Base-by-base conservation (phyloP, 2,888 invertebrate species). In the Aspidapion aeneum region DNA sequence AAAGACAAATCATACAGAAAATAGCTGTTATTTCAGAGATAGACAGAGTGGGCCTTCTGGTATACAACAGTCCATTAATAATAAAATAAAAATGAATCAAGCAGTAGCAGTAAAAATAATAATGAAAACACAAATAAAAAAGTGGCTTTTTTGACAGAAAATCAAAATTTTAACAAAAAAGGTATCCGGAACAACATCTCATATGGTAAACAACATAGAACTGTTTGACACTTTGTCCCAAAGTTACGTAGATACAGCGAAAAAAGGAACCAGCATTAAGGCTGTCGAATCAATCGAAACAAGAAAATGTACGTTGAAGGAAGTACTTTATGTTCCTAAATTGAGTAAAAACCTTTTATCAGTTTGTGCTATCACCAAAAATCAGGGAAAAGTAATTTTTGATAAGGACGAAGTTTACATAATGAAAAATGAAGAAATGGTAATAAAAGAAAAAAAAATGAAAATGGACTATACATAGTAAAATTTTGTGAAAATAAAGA, bases 311-410 rank as follows among this genome's bases (percentile, higher is more conserved):
- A 62, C 51, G 52, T 55, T 74, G 9, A 65, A 65, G 60, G 60
- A 74, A 48, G 66, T 68, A 1, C 55, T 71, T 50, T 68, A 64
- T 55, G 69, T 74, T 1, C 72, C 72, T n/a, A 65, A 69, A 17
- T 61, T 75, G 9, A 65, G 68, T 18, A 73, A 69, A 58, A 75
- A 73, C 60, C 57, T 74, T 9, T 55, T 75, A 5, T 75, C 74
- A 0, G 73, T 74, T n/a, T 70, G 68, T 51, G 60, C 65, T n/a
- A 69, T 74, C 55, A 72, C 73, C 3, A 65, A 73, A 22, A 71
- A 72, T 55, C 65, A 65, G 9, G 71, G 70, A 57, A 65, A 68
- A 17, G 71, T 75, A 7, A 65, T 22, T 2, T 74, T 74, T 63
- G 21, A 1, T 62, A 67, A 63, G 55, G 21, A 72, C 49, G 58